phyloP scores from a whole-genome alignment of 2,888 invertebrate genomes.

The Glaucopsyche alexis region DNA sequence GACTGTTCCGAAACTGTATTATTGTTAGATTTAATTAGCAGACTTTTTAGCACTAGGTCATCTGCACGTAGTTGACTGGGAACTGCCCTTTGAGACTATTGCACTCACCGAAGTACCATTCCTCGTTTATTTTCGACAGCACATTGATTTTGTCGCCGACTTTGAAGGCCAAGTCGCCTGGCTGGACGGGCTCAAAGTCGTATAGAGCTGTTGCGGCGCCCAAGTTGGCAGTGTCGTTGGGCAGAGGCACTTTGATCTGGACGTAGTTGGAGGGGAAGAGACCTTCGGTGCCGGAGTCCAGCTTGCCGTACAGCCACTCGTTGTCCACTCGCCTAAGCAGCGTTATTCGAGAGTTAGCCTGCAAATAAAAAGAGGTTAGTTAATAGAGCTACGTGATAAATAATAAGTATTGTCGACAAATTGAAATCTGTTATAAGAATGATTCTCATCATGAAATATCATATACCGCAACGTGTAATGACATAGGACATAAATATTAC shows the following conservation, averaged over 20 bases:
- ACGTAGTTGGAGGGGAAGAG: constrained; percentile 91
- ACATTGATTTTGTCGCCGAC: constrained; percentile 79
- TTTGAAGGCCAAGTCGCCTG: constrained; percentile 62
- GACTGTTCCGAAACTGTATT: too few species aligned
- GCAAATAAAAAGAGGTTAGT: constrained; percentile 47
- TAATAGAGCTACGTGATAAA: too few species aligned
- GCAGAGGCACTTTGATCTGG: constrained; percentile 85
- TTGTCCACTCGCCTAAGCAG: constrained; percentile 85
- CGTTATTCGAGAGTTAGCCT: constrained; percentile 87
- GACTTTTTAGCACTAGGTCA: constrained; percentile 61
- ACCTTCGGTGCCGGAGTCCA: constrained; percentile 84
- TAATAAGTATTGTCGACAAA: too few species aligned
- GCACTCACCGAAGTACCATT: constrained; percentile 89
- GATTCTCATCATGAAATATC: too few species aligned
- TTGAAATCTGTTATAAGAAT: too few species aligned
- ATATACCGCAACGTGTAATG: too few species aligned
- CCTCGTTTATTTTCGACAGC: constrained; percentile 84
- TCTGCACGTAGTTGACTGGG: constrained; percentile 87
- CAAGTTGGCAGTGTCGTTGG: constrained; percentile 54
- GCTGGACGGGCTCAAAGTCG: constrained; percentile 83
- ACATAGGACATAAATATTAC: too few species aligned
- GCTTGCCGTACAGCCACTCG: constrained; percentile 89
- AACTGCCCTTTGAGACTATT: constrained; percentile 86
- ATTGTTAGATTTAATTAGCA: too few species aligned
- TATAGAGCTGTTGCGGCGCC: constrained; percentile 83